These are phyloP conservation scores for Ciona savignyi DNA, from an alignment of 23 tunicate genomes.

Conservation along the genomic window DNA sequence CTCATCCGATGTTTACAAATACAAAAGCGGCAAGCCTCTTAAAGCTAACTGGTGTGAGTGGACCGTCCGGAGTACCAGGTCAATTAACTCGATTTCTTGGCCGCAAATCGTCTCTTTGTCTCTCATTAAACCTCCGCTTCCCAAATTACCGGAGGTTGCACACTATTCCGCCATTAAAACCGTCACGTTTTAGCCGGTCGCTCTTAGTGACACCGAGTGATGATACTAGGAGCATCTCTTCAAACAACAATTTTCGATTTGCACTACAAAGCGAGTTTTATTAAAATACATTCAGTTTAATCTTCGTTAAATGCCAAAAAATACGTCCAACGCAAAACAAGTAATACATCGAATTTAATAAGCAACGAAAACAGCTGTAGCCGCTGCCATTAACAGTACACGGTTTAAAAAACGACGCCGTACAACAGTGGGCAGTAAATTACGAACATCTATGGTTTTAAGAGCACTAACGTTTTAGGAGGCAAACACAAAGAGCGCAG, in stretches of 20 bases:
- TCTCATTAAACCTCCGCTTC: neutral
- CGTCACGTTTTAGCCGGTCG: neutral
- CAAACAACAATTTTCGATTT: neutral
- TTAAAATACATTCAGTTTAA: neutral
- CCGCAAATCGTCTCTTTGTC: neutral
- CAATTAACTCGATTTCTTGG: slow-evolving; percentile 1
- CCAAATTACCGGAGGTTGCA: neutral
- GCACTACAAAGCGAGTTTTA: neutral
- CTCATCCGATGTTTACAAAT: neutral
- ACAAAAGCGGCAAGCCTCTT: neutral
- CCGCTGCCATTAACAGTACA: too few relatives aligned
- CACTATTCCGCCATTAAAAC: neutral
- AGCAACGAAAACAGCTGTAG: too few relatives aligned
- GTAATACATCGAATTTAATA: too few relatives aligned
- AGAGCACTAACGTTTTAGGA: neutral
- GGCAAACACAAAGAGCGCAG: neutral
- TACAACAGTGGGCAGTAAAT: neutral
- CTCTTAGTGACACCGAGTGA: neutral
- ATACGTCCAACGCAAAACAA: neutral
- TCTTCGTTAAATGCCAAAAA: neutral
- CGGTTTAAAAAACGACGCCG: neutral
- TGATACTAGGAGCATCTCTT: neutral
- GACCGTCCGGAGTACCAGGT: neutral
- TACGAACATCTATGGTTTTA: neutral
- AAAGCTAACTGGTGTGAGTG: neutral